phyloP scores from a whole-genome alignment of 64 coral and sea anemone species.

The Acropora tenuis region DNA sequence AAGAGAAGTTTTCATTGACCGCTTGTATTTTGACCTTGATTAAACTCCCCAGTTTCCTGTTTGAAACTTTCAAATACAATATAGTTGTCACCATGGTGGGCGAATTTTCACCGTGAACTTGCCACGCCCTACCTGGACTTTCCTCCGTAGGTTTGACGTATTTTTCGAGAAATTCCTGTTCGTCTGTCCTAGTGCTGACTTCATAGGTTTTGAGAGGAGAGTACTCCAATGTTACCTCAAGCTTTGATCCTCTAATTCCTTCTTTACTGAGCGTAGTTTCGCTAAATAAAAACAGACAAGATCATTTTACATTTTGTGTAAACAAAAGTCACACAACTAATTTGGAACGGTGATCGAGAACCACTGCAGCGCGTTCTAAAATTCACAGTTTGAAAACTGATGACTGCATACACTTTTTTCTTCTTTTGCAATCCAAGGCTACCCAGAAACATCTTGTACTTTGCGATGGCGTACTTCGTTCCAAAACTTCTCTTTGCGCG shows the following conservation, averaged over 20 bases:
- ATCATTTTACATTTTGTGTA: no score
- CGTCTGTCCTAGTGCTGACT: constrained; percentile 79
- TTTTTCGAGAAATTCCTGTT: constrained; percentile 86
- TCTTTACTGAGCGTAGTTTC: constrained; percentile 86
- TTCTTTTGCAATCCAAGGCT: constrained; percentile 85
- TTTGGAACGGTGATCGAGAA: no score
- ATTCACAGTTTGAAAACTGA: no score
- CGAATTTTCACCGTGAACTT: no score
- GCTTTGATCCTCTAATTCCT: constrained; percentile 81
- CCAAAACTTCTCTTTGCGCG: constrained; percentile 82
- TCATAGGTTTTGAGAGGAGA: constrained; percentile 67
- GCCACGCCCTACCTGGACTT: constrained; percentile 36
- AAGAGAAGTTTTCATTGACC: no score
- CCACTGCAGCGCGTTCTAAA: no score
- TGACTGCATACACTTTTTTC: constrained; percentile 76
- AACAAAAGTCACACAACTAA: no score
- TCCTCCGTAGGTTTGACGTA: constrained; percentile 39
- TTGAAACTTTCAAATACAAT: no score
- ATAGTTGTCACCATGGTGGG: no score
- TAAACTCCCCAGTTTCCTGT: no score
- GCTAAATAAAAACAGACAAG: neutral
- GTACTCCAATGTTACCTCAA: constrained; percentile 81
- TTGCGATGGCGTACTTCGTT: constrained; percentile 88
- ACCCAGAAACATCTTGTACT: constrained; percentile 91
- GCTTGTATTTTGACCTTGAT: no score